These are phyloP conservation scores for Mamestra configurata DNA, from an alignment of 1,140 invertebrate species.

Conservation along the genomic window DNA sequence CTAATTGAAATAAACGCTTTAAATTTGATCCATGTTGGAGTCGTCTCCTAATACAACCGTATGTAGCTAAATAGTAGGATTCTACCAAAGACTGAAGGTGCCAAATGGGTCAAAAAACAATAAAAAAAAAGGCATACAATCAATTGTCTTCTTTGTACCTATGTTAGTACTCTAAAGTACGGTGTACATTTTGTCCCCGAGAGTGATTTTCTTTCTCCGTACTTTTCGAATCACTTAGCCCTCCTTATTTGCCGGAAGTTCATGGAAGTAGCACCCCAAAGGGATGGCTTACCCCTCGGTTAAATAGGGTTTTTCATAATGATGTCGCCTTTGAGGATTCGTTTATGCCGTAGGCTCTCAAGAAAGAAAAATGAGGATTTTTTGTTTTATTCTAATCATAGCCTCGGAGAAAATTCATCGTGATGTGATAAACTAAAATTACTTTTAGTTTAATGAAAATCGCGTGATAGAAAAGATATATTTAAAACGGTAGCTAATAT, in stretches of 20 bases:
- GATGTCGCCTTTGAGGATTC: constrained; percentile 11
- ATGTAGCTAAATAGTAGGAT: too few relatives aligned
- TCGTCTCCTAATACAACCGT: too few relatives aligned
- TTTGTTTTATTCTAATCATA: constrained; percentile 3
- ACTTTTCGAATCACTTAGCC: constrained; percentile 9
- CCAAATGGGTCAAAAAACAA: too few relatives aligned
- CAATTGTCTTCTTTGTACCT: neutral
- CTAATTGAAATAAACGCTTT: too few relatives aligned
- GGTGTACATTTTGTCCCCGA: neutral
- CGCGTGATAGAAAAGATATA: too few relatives aligned
- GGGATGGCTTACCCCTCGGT: constrained; percentile 8
- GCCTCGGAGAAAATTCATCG: neutral
- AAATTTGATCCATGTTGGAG: too few relatives aligned
- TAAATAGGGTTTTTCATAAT: constrained; percentile 28
- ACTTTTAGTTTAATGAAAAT: too few relatives aligned
- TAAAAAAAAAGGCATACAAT: too few relatives aligned
- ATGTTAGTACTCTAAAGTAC: neutral
- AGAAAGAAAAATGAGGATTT: constrained; percentile 5
- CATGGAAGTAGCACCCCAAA: constrained; percentile 13
- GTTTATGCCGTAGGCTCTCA: neutral
- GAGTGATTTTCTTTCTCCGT: neutral
- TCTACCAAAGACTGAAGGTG: too few relatives aligned
- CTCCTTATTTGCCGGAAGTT: constrained; percentile 12
- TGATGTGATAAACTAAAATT: too few relatives aligned
- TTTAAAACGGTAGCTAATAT: too few relatives aligned